phyloP scores from a whole-genome alignment of 1,140 invertebrate species.

The Sarcophaga peregrina region DNA sequence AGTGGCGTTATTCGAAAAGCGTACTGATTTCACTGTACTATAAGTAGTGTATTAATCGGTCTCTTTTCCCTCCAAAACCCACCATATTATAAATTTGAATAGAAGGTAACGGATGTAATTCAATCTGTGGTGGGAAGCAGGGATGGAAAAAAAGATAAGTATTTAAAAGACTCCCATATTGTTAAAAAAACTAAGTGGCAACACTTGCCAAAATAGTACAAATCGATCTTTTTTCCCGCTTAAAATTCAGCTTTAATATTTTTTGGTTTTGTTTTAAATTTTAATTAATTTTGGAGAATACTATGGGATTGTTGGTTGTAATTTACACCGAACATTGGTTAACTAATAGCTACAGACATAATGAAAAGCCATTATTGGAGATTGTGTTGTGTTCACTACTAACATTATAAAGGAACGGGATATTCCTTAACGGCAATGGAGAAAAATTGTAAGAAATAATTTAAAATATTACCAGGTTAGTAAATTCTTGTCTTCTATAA shows the following conservation, averaged over 20 bases:
- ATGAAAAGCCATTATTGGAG: not conserved
- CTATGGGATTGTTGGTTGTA: conserved; percentile 44
- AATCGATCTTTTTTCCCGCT: conserved; percentile 21
- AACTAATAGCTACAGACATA: conserved; percentile 30
- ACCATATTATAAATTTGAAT: no score
- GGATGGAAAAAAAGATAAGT: no score
- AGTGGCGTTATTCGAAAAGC: no score
- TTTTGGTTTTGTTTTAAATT: conserved; percentile 11
- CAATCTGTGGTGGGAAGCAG: no score
- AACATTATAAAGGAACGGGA: conserved; percentile 78
- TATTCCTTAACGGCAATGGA: conserved; percentile 81
- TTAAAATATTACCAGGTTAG: no score
- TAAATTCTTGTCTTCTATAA: no score
- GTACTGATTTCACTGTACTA: no score
- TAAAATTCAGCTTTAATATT: conserved; percentile 22
- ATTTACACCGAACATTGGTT: conserved; percentile 33
- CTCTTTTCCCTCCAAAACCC: no score
- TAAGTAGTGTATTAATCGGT: no score
- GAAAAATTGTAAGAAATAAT: no score
- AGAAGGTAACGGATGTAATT: no score
- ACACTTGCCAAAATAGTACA: not conserved
- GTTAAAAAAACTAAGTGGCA: not conserved
- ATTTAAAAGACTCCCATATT: not conserved
- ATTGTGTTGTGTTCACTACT: conserved; percentile 73
- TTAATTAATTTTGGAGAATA: not conserved